A percentile compares a stretch with the other conserved stretches of the same genome.
Conservation (phyloP, 2,888 invertebrate genomes). For the Steinernema scapterisci region DNA sequence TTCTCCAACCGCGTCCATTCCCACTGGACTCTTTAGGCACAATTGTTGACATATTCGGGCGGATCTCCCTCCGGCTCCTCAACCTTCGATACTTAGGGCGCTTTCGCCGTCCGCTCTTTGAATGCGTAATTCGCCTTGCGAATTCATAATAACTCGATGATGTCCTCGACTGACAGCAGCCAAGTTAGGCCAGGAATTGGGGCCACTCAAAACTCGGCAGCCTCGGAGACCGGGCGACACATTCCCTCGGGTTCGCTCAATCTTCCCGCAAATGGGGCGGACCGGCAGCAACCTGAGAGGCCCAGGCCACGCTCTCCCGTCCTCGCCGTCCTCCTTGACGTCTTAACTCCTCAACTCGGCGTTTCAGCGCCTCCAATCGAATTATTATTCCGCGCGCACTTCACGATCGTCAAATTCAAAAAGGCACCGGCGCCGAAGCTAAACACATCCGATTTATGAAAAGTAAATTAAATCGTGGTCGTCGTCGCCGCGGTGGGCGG, state of each 20-base stretch:
- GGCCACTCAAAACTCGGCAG: neutral
- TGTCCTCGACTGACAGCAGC: neutral
- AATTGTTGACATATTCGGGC: constrained; percentile 24
- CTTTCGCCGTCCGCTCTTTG: constrained; percentile 1
- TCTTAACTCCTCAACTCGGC: constrained; percentile 16
- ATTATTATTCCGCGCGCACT: constrained; percentile 25
- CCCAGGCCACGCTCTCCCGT: neutral
- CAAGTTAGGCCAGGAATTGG: neutral
- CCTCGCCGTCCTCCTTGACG: neutral
- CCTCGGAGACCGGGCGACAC: neutral
- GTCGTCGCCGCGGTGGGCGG: constrained; percentile 18
- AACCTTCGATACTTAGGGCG: constrained; percentile 9
- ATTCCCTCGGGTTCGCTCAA: constrained; percentile 25
- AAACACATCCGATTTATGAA: constrained; percentile 32
- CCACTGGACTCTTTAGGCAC: constrained; percentile 32
- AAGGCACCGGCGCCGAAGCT: constrained; percentile 3
- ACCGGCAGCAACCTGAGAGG: neutral
- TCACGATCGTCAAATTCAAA: constrained; percentile 29
- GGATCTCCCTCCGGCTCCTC: constrained; percentile 3
- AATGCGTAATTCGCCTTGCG: constrained; percentile 6
- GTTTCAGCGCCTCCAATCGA: constrained; percentile 9
- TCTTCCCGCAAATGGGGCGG: neutral
- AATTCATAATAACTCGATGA: constrained; percentile 24
- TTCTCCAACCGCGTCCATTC: constrained; percentile 14
- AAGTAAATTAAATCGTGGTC: constrained; percentile 30